phyloP scores from a whole-genome alignment of 2,797 vertebrate species.

The Xenentodon cancila region DNA sequence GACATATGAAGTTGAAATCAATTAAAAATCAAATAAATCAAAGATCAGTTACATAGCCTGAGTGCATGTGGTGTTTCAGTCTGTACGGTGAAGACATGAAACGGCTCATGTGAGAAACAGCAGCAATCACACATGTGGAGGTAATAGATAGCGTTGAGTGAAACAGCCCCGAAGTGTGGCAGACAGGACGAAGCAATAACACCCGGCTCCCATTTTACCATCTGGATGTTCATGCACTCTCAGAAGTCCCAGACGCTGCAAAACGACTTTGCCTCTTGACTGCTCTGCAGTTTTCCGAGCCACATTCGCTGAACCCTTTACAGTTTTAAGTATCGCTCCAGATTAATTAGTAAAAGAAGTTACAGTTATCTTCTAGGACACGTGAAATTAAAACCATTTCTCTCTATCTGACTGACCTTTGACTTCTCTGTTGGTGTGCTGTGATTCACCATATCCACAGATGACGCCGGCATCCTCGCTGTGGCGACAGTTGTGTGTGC shows the following conservation, averaged over 20 bases:
- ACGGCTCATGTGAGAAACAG: conserved; percentile 38
- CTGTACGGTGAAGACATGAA: conserved; percentile 33
- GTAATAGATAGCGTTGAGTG: conserved; percentile 49
- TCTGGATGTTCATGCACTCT: conserved; percentile 47
- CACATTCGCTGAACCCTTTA: conserved; percentile 53
- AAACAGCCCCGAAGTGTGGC: conserved; percentile 47
- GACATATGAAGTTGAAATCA: conserved; percentile 10
- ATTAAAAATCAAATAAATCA: conserved; percentile 41
- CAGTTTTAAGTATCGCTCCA: neutral
- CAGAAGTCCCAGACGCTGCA: conserved; percentile 1
- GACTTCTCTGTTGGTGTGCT: conserved; percentile 63
- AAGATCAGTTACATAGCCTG: conserved; percentile 22
- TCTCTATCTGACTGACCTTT: conserved; percentile 70
- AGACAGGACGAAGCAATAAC: conserved; percentile 63
- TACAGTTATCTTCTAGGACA: conserved; percentile 2
- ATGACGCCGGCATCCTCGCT: conserved; percentile 97
- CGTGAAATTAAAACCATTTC: conserved; percentile 11
- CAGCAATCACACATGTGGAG: conserved; percentile 50
- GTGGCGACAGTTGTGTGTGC: conserved; percentile 95
- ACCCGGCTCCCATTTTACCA: conserved; percentile 55
- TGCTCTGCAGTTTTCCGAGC: conserved; percentile 25
- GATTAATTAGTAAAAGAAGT: conserved; percentile 10
- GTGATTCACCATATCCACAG: conserved; percentile 86
- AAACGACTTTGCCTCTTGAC: neutral
- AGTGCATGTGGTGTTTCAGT: conserved; percentile 17